phyloP scores from a whole-genome alignment of 2,888 invertebrate species.

The Sminthurides aquaticus region DNA sequence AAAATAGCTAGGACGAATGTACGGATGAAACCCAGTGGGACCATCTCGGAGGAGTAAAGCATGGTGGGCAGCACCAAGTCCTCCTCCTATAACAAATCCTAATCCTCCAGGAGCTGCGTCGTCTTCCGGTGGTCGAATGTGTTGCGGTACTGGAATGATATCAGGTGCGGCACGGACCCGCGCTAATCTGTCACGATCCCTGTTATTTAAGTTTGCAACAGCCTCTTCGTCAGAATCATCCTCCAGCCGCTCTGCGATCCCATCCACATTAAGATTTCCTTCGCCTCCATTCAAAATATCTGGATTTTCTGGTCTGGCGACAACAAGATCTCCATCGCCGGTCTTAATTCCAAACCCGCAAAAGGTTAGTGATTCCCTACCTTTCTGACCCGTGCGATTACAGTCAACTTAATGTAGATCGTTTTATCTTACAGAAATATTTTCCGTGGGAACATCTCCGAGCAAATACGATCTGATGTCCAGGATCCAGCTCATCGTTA shows the following conservation, averaged over 20 bases:
- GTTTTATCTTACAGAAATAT: neutral
- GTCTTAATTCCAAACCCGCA: too few relatives aligned
- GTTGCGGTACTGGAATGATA: neutral
- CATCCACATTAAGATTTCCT: neutral
- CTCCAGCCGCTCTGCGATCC: constrained; percentile 3
- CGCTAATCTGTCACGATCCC: constrained; percentile 7
- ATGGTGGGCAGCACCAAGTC: constrained; percentile 74
- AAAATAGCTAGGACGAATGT: constrained; percentile 76
- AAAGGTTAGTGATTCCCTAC: too few relatives aligned
- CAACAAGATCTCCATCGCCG: constrained; percentile 21
- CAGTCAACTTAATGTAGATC: too few relatives aligned
- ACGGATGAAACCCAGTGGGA: constrained; percentile 81
- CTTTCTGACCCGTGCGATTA: too few relatives aligned
- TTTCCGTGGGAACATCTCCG: constrained; percentile 55
- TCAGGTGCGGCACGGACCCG: neutral
- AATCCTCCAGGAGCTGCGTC: constrained; percentile 22
- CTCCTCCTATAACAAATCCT: constrained; percentile 44
- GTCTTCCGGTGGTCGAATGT: constrained; percentile 1
- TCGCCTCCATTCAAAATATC: neutral
- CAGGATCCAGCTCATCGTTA: constrained; percentile 70
- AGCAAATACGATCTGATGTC: constrained; percentile 84
- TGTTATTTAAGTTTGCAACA: neutral
- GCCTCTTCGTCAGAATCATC: constrained; percentile 26
- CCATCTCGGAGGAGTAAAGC: constrained; percentile 76
- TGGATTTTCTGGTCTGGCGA: too few relatives aligned